Base-by-base conservation (phyloP, 1,140 invertebrate genomes). In the Zaprionus vittiger region DNA sequence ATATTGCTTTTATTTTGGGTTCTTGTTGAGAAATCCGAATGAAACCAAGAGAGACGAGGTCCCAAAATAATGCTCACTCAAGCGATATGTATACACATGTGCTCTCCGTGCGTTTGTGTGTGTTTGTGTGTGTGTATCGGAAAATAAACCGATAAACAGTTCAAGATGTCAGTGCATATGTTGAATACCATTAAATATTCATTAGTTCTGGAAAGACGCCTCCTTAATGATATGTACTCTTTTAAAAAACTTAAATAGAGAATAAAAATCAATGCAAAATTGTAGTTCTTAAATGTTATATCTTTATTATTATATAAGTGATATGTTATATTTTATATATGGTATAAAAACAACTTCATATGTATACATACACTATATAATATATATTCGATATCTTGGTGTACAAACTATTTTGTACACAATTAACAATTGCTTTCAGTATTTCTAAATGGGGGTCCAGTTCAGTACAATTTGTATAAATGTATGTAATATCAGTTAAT, bases 1-100 rank as follows among this genome's bases (percentile, higher is more conserved):
- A 38, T 57, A 70, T 31, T 41, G 81, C 80, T 84, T 89, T 87
- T 87, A 87, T 87, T 83, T 87, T 87, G 76, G 84, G 78, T 75
- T 47, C 41, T 47, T 73, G 22, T 52, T 66, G 49, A 70, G 77
- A 68, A 70, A 54, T 60, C 52, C 52, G 66, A 75, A 70, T 34
- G 72, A 41, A n/a, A 57, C 37, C 37, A 7, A 2, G 34, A 55
- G 28, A 72, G 73, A 37, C 34, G 11, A 26, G 44, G 4, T 59
- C 38, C 66, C 44, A 59, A 81, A 72, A 69, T 77, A 77, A 67
- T 73, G 69, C 84, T 89, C 84, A 79, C 62, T 87, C 74, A 73
- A 81, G 74, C 81, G 62, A 68, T 47, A 71, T 79, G 64, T 83
- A 87, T 66, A 66, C 57, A 70, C 24, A 41, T 26, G 52, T 20